phyloP scores from a whole-genome alignment of 2,888 invertebrate species.

The Anorthoa munda region DNA sequence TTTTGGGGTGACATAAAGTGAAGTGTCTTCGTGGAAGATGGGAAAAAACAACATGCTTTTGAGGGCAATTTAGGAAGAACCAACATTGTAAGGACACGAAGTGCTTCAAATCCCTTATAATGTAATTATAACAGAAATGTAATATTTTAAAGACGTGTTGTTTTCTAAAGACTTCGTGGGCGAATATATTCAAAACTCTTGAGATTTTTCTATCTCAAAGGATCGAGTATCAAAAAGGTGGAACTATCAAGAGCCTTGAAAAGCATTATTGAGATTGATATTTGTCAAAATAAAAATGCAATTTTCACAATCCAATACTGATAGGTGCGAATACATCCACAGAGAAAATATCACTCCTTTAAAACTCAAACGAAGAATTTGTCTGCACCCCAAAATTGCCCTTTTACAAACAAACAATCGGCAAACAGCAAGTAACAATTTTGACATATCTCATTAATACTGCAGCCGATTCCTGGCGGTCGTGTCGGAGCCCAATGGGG shows the following conservation, averaged over 20 bases:
- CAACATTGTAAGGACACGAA: slow-evolving; percentile 10
- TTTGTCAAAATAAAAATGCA: background rate
- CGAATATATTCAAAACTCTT: background rate
- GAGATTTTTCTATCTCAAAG: background rate
- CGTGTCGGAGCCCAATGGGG: slow-evolving; percentile 17
- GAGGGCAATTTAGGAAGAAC: slow-evolving; percentile 7
- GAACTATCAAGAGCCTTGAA: no score
- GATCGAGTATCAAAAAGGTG: no score
- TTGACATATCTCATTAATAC: slow-evolving; percentile 59
- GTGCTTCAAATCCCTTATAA: background rate
- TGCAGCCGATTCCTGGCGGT: slow-evolving; percentile 29
- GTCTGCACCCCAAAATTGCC: slow-evolving; percentile 13
- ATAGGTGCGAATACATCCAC: background rate
- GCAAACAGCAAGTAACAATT: slow-evolving; percentile 44
- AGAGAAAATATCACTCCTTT: background rate
- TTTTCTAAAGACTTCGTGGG: background rate
- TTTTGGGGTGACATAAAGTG: slow-evolving; percentile 51
- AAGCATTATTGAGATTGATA: background rate
- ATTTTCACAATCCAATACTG: background rate
- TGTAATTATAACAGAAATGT: slow-evolving; percentile 19
- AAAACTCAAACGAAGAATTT: background rate
- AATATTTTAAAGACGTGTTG: background rate
- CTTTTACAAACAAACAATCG: slow-evolving; percentile 41
- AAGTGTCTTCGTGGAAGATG: slow-evolving; percentile 27
- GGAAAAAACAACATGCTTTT: slow-evolving; percentile 26